A percentile compares a stretch with the other conserved stretches of the same genome.
Conservation (phyloP, 2,888 invertebrate genomes). For the Lasioglossum marginatum region DNA sequence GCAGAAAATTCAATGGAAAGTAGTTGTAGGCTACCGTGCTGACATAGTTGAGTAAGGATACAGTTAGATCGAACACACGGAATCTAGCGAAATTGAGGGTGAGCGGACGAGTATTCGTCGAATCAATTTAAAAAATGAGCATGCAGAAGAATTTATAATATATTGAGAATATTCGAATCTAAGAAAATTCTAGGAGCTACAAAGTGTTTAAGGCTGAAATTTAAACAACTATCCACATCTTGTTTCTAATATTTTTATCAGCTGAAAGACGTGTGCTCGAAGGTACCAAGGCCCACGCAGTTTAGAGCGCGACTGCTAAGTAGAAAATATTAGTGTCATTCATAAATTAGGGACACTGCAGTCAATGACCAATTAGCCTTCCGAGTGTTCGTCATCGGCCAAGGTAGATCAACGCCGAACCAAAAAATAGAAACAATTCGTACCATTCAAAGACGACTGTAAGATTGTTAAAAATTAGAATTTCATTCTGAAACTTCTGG, state of each 20-base stretch:
- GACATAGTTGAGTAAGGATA: not conserved
- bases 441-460: too few species aligned
- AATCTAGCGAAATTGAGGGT: not conserved
- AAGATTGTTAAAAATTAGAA: not conserved
- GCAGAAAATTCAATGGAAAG: not conserved
- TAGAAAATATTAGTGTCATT: slow-evolving; percentile 13
- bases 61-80: not conserved
- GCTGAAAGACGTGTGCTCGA: not conserved
- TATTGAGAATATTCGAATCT: not conserved
- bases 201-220: too few species aligned
- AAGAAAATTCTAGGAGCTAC: not conserved
- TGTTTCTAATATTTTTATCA: not conserved
- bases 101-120: not conserved
- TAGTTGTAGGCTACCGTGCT: not conserved
- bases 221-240: not conserved
- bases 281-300: not conserved
- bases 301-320: not conserved
- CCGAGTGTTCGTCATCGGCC: not conserved
- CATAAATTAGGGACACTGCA: slow-evolving; percentile 5
- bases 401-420: not conserved
- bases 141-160: not conserved
- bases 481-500: not conserved
- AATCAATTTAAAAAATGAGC: not conserved
- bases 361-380: slow-evolving; percentile 5
- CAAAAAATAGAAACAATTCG: not conserved